A percentile compares a stretch with the other conserved stretches of the same genome.
phyloP scores from a whole-genome alignment of 1,140 invertebrate genomes.

The Heterodera schachtii region DNA sequence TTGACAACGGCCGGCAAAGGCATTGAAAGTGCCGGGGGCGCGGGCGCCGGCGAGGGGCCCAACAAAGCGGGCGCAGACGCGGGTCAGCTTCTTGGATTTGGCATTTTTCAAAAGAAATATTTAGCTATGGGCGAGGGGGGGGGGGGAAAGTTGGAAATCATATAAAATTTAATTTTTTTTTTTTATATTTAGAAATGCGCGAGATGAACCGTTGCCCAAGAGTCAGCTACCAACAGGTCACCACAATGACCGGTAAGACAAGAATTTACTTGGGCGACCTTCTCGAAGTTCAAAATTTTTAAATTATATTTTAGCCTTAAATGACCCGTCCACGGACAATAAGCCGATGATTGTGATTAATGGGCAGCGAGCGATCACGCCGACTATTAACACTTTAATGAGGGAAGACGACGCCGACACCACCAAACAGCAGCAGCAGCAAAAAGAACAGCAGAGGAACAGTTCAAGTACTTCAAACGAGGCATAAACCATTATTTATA shows the following conservation, averaged over 20 bases:
- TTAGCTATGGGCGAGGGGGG: too few species aligned
- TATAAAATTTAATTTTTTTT: neutral
- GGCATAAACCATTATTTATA: neutral
- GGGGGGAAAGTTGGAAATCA: too few species aligned
- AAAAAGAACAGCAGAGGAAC: constrained; percentile 26
- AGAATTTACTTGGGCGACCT: too few species aligned
- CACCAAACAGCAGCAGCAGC: constrained; percentile 2
- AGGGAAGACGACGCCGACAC: neutral
- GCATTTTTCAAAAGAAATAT: too few species aligned
- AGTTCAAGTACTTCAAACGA: constrained; percentile 41
- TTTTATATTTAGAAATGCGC: neutral
- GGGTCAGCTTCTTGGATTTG: too few species aligned
- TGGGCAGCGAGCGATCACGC: constrained; percentile 33
- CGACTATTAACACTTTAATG: constrained; percentile 6
- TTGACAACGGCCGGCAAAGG: constrained; percentile 19
- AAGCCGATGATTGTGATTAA: constrained; percentile 57
- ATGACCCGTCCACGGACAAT: constrained; percentile 14
- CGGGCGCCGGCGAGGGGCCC: constrained; percentile 6
- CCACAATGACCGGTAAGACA: constrained; percentile 14
- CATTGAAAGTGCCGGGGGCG: neutral
- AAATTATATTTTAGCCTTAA: neutral
- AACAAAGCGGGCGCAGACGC: neutral
- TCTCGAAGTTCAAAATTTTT: neutral
- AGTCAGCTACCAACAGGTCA: constrained; percentile 6
- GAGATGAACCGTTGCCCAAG: neutral